Base-by-base conservation (phyloP, 2,113 vertebrate genomes). In the Arothron firmamentum region DNA sequence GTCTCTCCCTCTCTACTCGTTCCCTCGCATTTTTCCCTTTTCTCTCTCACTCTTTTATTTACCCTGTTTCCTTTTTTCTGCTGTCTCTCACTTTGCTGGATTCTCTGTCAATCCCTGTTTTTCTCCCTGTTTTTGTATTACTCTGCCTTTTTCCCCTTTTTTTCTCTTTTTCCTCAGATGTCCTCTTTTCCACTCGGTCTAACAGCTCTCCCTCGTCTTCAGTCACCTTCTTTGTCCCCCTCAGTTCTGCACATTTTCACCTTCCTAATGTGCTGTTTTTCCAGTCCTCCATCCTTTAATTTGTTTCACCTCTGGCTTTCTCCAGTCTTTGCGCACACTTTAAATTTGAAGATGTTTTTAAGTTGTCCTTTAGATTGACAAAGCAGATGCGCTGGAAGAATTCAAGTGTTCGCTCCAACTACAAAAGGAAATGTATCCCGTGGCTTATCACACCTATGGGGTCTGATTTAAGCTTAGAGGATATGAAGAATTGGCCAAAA, bases 71-170 rank as follows among this genome's bases (percentile, higher is more conserved):
- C 78, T 81, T 85, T 52, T 82, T 83, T 53, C 61, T 78, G 55
- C 81, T 58, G 73, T 85, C 84, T 87, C 80, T 83, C 78, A 78
- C 83, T 81, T 83, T 77, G 62, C 52, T 59, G 72, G 60, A 19
- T 71, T 67, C 63, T 57, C 62, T 52, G 64, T 63, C 70, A 14
- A 45, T 61, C 67, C 62, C 62, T 59, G 43, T 70, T 80, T 65
- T 69, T 18, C 75, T 61, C 66, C 58, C 65, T 31, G 59, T 78
- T 79, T 85, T 83, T 83, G 79, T 81, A 80, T 74, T 78, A 59
- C 72, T 75, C 50, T 74, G 70, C 56, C 80, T 84, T 81, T 74
- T 52, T 56, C 12, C 19, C 11, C 60, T 11, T 67, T 56, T 72
- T 42, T 59, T 46, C 70, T 74, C 50, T 74, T 81, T 81, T 69